phyloP scores from a whole-genome alignment of 2,113 vertebrate species.

The Leptobrachium leishanense region DNA sequence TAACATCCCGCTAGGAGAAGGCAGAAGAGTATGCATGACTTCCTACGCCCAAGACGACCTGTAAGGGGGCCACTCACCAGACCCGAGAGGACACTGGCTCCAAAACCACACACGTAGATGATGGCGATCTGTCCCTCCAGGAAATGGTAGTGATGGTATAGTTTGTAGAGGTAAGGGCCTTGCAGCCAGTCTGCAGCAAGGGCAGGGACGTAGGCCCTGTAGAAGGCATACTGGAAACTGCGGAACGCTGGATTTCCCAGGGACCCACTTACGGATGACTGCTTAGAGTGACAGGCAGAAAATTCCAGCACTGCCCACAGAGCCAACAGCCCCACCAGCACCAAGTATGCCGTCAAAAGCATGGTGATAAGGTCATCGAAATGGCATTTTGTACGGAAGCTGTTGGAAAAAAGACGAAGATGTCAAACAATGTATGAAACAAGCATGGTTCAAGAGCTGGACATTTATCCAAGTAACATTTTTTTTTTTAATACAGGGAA shows the following conservation, averaged over 20 bases:
- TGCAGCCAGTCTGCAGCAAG: slow-evolving; percentile 91
- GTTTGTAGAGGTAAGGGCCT: slow-evolving; percentile 91
- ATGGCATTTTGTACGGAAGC: slow-evolving; percentile 36
- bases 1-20: slow-evolving; percentile 82
- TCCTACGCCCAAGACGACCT: slow-evolving; percentile 78
- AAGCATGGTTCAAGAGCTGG: too few species aligned
- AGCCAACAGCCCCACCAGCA: slow-evolving; percentile 71
- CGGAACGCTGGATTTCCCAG: slow-evolving; percentile 79
- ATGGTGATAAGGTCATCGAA: slow-evolving; percentile 62
- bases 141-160: slow-evolving; percentile 90
- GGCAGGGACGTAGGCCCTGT: slow-evolving; percentile 82
- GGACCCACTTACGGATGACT: slow-evolving; percentile 64
- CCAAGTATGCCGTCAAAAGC: slow-evolving; percentile 81
- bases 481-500: too few species aligned
- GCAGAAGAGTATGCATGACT: slow-evolving; percentile 85
- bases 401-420: background rate
- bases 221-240: slow-evolving; percentile 79
- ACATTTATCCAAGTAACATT: too few species aligned
- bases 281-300: slow-evolving; percentile 72
- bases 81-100: slow-evolving; percentile 82
- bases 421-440: background rate
- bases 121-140: slow-evolving; percentile 91
- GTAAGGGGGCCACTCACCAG: slow-evolving; percentile 78
- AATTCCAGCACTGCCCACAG: slow-evolving; percentile 79
- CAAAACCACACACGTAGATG: slow-evolving; percentile 88